These are phyloP conservation scores for Nansenia antarctica DNA, from an alignment of 2,113 vertebrate genomes.

Conservation along the genomic window DNA sequence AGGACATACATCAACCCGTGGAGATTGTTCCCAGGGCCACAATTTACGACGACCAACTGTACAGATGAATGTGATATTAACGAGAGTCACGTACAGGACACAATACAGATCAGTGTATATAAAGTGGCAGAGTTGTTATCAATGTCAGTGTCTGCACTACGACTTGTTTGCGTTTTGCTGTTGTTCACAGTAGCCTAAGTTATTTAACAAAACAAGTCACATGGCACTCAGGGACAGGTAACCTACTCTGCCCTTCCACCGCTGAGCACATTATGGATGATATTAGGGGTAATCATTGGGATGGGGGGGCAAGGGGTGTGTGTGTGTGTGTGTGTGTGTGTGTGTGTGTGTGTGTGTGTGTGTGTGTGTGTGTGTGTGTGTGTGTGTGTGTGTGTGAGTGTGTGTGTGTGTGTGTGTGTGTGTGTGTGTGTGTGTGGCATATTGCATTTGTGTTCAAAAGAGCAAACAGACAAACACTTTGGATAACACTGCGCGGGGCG, in stretches of 20 bases:
- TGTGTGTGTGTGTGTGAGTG: background rate
- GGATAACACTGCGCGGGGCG: background rate
- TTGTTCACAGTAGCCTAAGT: background rate
- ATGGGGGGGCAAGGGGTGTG: background rate
- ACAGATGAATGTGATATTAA: slow-evolving; percentile 22
- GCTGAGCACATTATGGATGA: background rate
- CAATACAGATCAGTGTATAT: too few species aligned
- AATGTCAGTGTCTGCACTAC: background rate
- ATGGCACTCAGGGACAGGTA: too few species aligned
- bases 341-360: background rate
- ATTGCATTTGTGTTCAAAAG: background rate
- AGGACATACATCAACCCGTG: slow-evolving; percentile 44
- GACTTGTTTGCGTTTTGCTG: background rate
- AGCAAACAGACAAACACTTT: background rate
- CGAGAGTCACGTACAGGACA: background rate
- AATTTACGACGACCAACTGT: slow-evolving; percentile 15
- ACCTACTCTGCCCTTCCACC: too few species aligned
- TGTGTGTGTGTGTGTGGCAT: background rate
- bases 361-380: background rate
- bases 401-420: background rate
- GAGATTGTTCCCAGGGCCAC: slow-evolving; percentile 27
- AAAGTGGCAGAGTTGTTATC: background rate
- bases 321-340: background rate
- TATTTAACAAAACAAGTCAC: background rate
- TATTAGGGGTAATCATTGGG: background rate